These are phyloP conservation scores for Epinephelus cyanopodus DNA, from an alignment of 2,113 vertebrate species.

Conservation along the genomic window DNA sequence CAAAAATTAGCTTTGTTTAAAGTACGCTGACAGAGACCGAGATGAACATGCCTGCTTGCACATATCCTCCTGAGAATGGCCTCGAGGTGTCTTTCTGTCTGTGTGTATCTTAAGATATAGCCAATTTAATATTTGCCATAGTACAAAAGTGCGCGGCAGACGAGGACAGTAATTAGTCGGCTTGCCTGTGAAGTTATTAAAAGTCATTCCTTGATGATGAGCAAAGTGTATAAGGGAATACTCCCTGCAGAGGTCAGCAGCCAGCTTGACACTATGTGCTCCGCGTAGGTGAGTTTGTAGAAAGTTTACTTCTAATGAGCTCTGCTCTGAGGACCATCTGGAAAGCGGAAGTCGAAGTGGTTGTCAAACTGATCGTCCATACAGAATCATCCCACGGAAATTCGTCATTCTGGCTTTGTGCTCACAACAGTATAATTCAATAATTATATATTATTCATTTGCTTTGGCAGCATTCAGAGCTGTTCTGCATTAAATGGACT, in stretches of 20 bases:
- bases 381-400: background rate
- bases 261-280: constrained; percentile 2
- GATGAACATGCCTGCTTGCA: background rate
- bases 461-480: background rate
- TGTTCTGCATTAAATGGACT: background rate
- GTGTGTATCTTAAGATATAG: constrained; percentile 6
- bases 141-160: constrained; percentile 26
- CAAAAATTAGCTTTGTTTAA: constrained; percentile 10
- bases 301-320: constrained; percentile 35
- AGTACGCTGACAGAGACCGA: background rate
- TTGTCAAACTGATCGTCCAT: background rate
- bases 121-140: constrained; percentile 34
- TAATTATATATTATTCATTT: background rate
- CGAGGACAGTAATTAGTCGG: constrained; percentile 38
- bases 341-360: constrained; percentile 10
- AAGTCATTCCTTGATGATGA: constrained; percentile 65
- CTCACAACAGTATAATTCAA: background rate
- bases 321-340: background rate
- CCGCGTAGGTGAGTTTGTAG: background rate
- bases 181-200: constrained; percentile 56
- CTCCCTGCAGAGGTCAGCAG: constrained; percentile 32
- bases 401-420: background rate
- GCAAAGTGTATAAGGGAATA: constrained; percentile 65
- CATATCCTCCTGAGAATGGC: background rate
- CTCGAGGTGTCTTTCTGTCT: background rate